These are phyloP conservation scores for Esox masquinongy DNA, from an alignment of 2,797 vertebrate genomes.

Conservation along the genomic window DNA sequence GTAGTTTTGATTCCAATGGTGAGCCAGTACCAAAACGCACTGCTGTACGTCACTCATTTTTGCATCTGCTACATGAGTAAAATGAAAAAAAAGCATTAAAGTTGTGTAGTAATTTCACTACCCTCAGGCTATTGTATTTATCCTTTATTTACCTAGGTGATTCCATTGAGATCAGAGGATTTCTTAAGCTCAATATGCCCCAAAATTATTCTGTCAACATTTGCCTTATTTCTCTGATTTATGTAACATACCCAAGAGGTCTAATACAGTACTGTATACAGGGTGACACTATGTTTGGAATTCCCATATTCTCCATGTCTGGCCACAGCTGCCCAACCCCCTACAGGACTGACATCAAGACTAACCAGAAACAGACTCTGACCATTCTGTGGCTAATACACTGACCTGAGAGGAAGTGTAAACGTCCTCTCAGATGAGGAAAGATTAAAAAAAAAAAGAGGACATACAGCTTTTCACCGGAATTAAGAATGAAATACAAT, in stretches of 20 bases:
- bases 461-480: constrained; percentile 16
- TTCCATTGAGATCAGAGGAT: too few relatives aligned
- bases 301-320: neutral
- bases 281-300: neutral
- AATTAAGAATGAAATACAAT: constrained; percentile 16
- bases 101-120: too few relatives aligned
- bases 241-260: neutral
- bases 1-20: too few relatives aligned
- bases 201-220: neutral
- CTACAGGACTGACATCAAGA: constrained; percentile 19
- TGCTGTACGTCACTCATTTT: too few relatives aligned
- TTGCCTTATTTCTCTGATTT: neutral
- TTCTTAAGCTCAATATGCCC: neutral
- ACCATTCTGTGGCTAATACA: constrained; percentile 3
- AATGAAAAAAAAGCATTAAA: too few relatives aligned
- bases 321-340: neutral
- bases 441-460: constrained; percentile 8
- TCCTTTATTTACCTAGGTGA: too few relatives aligned
- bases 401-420: constrained; percentile 18
- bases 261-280: neutral
- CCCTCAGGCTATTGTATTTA: too few relatives aligned
- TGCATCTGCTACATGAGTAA: too few relatives aligned
- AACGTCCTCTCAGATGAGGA: constrained; percentile 26
- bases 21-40: too few relatives aligned
- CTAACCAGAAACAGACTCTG: constrained; percentile 40